A percentile compares a stretch with the other conserved stretches of the same genome.
Conservation (phyloP, 1,140 invertebrate genomes). For the Watersipora subatra region DNA sequence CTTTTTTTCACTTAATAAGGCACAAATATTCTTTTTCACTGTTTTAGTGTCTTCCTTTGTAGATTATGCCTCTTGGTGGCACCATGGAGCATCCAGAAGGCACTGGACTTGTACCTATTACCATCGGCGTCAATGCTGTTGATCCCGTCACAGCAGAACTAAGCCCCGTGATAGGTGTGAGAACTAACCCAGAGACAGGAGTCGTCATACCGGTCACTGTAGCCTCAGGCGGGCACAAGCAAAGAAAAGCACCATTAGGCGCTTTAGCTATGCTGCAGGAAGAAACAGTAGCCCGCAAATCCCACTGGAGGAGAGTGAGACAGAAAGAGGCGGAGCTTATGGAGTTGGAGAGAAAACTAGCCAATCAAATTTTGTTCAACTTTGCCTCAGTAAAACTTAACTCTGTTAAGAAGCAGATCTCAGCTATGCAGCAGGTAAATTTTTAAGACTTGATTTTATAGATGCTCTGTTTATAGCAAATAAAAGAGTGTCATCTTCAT, state of each 20-base stretch:
- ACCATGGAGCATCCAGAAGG: constrained; percentile 35
- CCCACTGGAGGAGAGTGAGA: constrained; percentile 29
- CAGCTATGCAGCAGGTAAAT: constrained; percentile 3
- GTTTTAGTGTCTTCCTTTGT: background rate
- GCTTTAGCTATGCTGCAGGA: constrained; percentile 32
- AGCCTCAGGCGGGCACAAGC: constrained; percentile 24
- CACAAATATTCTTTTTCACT: no score
- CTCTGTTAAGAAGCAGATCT: constrained; percentile 19
- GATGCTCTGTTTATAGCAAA: no score
- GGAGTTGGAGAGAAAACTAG: constrained; percentile 21
- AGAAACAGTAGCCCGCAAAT: constrained; percentile 25
- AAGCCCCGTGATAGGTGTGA: constrained; percentile 29
- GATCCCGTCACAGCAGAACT: constrained; percentile 30
- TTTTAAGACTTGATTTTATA: no score
- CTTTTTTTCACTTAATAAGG: no score
- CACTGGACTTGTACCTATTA: constrained; percentile 18
- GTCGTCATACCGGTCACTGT: constrained; percentile 29
- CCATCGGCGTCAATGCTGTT: constrained; percentile 27
- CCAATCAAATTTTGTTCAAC: constrained; percentile 13
- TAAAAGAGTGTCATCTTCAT: no score
- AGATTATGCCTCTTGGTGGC: constrained; percentile 26
- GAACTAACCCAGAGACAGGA: constrained; percentile 23
- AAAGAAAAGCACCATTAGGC: constrained; percentile 26
- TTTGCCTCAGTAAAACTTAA: constrained; percentile 12
- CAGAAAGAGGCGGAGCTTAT: constrained; percentile 26